These are phyloP conservation scores for Protophormia terraenovae DNA, from an alignment of 2,888 invertebrate genomes.

Conservation along the genomic window DNA sequence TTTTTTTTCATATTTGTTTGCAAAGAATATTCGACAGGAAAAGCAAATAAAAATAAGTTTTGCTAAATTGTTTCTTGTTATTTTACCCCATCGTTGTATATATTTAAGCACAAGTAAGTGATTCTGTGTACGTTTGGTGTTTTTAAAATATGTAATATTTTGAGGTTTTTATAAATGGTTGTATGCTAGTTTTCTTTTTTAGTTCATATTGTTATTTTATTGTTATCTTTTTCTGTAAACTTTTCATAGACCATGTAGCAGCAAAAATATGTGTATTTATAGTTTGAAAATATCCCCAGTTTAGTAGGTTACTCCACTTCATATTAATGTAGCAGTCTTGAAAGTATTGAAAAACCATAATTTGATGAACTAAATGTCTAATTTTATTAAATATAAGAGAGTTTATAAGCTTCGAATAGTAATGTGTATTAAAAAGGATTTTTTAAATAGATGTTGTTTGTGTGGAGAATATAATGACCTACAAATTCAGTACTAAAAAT, in stretches of 20 bases:
- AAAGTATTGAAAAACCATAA: conserved; percentile 23
- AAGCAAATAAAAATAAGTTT: conserved; percentile 59
- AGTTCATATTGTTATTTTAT: conserved; percentile 11
- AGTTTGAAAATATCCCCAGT: background rate
- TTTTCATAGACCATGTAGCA: background rate
- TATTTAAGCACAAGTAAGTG: background rate
- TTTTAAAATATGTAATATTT: conserved; percentile 46
- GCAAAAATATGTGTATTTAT: background rate
- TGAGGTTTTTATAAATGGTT: conserved; percentile 32
- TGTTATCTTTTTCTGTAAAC: background rate
- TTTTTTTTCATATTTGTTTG: background rate
- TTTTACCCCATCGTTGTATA: background rate
- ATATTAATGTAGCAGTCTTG: background rate
- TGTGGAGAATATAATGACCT: background rate
- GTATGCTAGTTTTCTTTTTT: conserved; percentile 3
- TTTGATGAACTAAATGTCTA: background rate
- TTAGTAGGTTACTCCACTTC: background rate
- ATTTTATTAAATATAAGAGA: conserved; percentile 4
- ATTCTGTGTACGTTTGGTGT: background rate
- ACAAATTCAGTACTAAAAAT: too few relatives aligned
- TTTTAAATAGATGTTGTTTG: background rate
- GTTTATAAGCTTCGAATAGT: background rate
- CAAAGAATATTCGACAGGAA: conserved; percentile 48
- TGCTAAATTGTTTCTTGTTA: conserved; percentile 61
- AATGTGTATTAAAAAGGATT: background rate